Percentiles rank a stretch among this genome's conserved stretches.
Conservation (phyloP, 2,797 vertebrate genomes). For the Eurystomus glaucurus region DNA sequence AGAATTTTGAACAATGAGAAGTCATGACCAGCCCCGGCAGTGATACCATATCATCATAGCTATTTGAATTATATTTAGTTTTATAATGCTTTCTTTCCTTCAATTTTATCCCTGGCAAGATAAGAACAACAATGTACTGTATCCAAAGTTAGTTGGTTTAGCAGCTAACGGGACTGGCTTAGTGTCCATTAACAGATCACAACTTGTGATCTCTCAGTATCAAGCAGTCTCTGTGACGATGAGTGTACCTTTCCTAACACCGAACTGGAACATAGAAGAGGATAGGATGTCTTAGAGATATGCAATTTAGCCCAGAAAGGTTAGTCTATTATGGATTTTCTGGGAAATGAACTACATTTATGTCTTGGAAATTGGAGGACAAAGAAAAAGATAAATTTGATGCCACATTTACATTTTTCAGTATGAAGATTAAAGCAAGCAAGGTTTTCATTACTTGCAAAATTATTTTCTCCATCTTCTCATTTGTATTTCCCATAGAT, state of each 20-base stretch:
- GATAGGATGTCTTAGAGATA: not conserved
- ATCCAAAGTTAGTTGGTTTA: not conserved
- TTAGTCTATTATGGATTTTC: not conserved
- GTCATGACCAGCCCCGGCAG: not conserved
- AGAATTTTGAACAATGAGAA: not conserved
- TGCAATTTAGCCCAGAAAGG: not conserved
- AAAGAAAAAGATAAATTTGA: not conserved
- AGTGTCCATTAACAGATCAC: not conserved
- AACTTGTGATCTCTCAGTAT: not conserved
- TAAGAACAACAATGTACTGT: not conserved
- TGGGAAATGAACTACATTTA: not conserved
- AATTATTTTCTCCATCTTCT: not conserved
- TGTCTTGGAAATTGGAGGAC: not conserved
- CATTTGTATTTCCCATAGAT: not conserved
- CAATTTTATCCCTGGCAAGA: not conserved
- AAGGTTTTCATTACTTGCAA: not conserved
- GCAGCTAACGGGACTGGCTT: not conserved
- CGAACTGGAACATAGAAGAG: not conserved
- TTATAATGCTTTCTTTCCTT: not conserved
- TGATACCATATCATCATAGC: accelerated
- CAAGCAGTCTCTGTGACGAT: not conserved
- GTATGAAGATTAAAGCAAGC: not conserved
- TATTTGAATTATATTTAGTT: not conserved
- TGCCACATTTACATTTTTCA: not conserved
- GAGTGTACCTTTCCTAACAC: not conserved